Conservation (phyloP, 2,797 vertebrate genomes). For the Sternarchorhynchus goeldii region DNA sequence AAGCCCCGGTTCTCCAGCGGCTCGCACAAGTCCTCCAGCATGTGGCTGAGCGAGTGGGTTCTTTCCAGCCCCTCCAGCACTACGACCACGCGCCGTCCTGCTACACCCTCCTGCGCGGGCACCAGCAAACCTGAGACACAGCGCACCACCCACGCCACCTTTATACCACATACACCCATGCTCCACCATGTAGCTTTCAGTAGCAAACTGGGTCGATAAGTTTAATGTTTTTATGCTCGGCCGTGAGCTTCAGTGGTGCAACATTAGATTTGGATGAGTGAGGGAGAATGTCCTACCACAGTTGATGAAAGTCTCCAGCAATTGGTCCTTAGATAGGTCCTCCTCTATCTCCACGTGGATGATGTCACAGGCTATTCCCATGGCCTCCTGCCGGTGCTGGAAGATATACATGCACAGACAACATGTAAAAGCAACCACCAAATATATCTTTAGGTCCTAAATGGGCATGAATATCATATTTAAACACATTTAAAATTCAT, state of each 20-base stretch:
- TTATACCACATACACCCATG: conserved; percentile 5
- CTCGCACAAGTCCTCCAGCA: conserved; percentile 89
- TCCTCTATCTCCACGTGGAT: conserved; percentile 85
- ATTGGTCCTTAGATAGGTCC: conserved; percentile 87
- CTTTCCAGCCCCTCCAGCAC: conserved; percentile 89
- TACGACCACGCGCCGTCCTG: conserved; percentile 80
- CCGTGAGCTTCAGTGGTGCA: not conserved
- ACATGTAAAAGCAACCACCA: not conserved
- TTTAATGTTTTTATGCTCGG: not conserved
- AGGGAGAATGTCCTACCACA: conserved; percentile 76
- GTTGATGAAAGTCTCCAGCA: conserved; percentile 87
- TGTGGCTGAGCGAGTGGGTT: conserved; percentile 80
- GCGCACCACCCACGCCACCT: not conserved
- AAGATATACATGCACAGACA: conserved; percentile 9
- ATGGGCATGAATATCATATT: no score
- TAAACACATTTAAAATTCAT: no score
- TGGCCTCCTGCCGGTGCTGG: conserved; percentile 86
- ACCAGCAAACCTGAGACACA: conserved; percentile 83
- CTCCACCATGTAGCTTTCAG: not conserved
- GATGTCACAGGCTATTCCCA: conserved; percentile 84
- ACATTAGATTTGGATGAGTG: not conserved
- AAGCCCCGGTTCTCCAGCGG: conserved; percentile 85
- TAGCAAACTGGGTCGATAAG: not conserved
- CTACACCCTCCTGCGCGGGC: conserved; percentile 71
- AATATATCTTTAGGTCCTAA: not conserved